These are phyloP conservation scores for Taurulus bubalis DNA, from an alignment of 2,113 vertebrate species.

Conservation along the genomic window DNA sequence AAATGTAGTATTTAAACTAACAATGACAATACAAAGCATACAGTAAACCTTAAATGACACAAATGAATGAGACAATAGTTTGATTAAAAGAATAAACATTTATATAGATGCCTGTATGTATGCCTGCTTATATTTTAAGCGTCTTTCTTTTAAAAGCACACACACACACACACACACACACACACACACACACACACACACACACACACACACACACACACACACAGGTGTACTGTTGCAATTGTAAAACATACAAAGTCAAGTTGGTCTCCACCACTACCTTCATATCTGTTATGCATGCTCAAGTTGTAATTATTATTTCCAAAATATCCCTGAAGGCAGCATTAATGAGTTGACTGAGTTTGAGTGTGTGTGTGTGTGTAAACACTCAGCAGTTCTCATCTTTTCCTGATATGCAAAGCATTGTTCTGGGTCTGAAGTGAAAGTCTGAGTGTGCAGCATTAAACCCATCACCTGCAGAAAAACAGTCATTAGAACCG, in stretches of 20 bases:
- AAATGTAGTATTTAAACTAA: too few relatives aligned
- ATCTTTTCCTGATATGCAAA: slow-evolving; percentile 20
- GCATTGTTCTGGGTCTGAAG: slow-evolving; percentile 5
- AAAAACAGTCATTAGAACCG: slow-evolving; percentile 66
- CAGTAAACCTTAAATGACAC: too few relatives aligned
- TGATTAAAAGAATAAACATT: too few relatives aligned
- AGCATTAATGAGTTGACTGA: neutral
- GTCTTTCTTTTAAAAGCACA: too few relatives aligned
- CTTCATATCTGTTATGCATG: neutral
- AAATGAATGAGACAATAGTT: too few relatives aligned
- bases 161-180: too few relatives aligned
- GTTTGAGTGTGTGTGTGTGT: slow-evolving; percentile 2
- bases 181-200: too few relatives aligned
- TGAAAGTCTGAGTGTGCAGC: slow-evolving; percentile 44
- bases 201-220: too few relatives aligned
- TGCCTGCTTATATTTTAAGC: too few relatives aligned
- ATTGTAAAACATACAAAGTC: neutral
- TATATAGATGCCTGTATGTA: too few relatives aligned
- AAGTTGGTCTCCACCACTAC: neutral
- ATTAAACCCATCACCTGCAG: slow-evolving; percentile 71
- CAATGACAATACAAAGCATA: too few relatives aligned
- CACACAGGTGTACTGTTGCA: neutral
- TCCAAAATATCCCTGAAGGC: slow-evolving; percentile 2
- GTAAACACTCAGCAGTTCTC: neutral
- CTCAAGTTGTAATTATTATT: neutral